A percentile compares a stretch with the other conserved stretches of the same genome.
Conservation (phyloP, 2,113 vertebrate genomes). For the Antennarius striatus region DNA sequence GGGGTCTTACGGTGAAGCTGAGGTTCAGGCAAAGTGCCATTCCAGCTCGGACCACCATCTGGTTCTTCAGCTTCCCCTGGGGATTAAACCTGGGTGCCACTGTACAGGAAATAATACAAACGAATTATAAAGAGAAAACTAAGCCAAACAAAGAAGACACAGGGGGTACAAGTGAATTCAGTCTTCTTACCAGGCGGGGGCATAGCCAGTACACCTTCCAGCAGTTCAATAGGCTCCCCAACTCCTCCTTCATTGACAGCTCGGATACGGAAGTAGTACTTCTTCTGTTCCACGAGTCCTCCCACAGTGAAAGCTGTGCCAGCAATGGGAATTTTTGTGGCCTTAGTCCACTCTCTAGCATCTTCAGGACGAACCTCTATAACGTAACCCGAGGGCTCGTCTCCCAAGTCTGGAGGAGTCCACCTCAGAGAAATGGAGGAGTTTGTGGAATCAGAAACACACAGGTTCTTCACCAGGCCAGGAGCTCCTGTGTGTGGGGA, state of each 20-base stretch:
- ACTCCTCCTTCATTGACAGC: constrained; percentile 72
- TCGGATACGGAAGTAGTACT: constrained; percentile 71
- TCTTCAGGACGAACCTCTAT: constrained; percentile 68
- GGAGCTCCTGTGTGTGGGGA: constrained; percentile 63
- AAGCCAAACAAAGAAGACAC: no score
- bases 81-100: constrained; percentile 72
- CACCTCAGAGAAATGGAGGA: constrained; percentile 75
- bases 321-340: constrained; percentile 66
- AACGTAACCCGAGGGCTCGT: constrained; percentile 68
- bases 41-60: constrained; percentile 73
- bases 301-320: constrained; percentile 66
- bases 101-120: constrained; percentile 5
- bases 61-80: constrained; percentile 74
- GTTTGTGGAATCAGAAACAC: constrained; percentile 70
- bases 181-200: constrained; percentile 71
- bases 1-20: constrained; percentile 67
- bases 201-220: constrained; percentile 63
- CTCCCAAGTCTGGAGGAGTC: constrained; percentile 58
- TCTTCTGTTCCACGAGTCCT: constrained; percentile 72
- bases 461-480: constrained; percentile 67
- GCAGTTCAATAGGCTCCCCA: constrained; percentile 63
- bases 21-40: constrained; percentile 68
- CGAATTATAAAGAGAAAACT: neutral
- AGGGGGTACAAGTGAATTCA: constrained; percentile 3
- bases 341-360: constrained; percentile 73